Evolutionary conservation across 2,888 invertebrate species (phyloP).

Genomic region (Tachina fera): DNA sequence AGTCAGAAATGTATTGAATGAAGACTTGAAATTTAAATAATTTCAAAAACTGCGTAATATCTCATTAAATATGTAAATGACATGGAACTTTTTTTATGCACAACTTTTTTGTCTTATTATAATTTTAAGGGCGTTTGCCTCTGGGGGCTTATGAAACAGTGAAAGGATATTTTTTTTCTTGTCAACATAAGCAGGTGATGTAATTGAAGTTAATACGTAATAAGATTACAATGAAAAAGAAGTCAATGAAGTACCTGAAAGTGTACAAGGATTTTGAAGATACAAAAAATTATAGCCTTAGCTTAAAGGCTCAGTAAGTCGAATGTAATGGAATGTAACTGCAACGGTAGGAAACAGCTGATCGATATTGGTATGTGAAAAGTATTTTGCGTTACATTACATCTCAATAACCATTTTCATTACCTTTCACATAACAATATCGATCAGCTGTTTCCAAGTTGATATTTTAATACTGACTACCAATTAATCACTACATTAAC

Average conservation of each 20-base stretch:
- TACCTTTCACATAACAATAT: too few species aligned
- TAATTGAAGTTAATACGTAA: constrained; percentile 39
- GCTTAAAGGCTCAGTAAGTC: too few species aligned
- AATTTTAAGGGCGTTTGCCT: background rate
- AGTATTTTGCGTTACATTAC: too few species aligned
- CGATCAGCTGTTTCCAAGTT: too few species aligned
- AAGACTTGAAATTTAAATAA: constrained; percentile 33
- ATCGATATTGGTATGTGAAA: too few species aligned
- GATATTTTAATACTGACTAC: too few species aligned
- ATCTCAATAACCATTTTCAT: too few species aligned
- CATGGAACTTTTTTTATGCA: background rate
- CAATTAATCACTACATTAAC: too few species aligned
- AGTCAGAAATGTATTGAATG: constrained; percentile 17
- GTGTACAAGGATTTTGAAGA: constrained; percentile 2
- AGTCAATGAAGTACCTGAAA: constrained; percentile 13
- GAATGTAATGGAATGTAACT: too few species aligned
- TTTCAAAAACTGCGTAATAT: background rate
- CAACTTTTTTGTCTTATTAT: background rate
- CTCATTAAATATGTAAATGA: constrained; percentile 37
- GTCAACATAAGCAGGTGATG: constrained; percentile 44
- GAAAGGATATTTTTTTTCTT: constrained; percentile 24
- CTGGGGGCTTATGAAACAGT: constrained; percentile 20
- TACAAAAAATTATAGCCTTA: background rate
- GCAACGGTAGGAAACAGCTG: too few species aligned
- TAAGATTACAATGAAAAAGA: constrained; percentile 35